Evolutionary conservation across 2,888 invertebrate genomes (phyloP).

Genomic region (Ennomos fuscantarius): DNA sequence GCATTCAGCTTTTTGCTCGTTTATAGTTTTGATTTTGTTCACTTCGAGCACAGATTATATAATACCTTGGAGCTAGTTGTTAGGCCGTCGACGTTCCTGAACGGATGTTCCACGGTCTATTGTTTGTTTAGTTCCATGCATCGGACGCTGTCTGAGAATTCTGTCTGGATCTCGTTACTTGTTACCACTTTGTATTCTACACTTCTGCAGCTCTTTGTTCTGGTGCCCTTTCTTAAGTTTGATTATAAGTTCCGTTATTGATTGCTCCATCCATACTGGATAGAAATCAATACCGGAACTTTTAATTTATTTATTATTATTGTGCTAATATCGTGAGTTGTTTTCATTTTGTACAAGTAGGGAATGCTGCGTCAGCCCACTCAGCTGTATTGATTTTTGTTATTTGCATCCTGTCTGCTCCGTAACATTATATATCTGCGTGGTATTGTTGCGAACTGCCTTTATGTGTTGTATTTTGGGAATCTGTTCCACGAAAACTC

Average conservation of each 20-base stretch:
- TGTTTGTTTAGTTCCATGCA: constrained; percentile 63
- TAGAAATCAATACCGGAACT: no score
- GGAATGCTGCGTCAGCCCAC: constrained; percentile 65
- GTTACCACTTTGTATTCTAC: constrained; percentile 42
- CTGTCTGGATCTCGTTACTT: constrained; percentile 51
- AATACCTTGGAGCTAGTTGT: constrained; percentile 63
- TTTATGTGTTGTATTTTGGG: constrained; percentile 44
- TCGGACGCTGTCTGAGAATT: constrained; percentile 67
- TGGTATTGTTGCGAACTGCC: constrained; percentile 75
- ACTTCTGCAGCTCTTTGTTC: constrained; percentile 20
- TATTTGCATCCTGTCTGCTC: constrained; percentile 82
- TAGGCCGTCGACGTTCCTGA: constrained; percentile 64
- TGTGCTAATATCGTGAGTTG: constrained; percentile 60
- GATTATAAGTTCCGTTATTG: constrained; percentile 34
- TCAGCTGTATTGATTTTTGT: constrained; percentile 80
- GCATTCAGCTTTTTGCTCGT: constrained; percentile 41
- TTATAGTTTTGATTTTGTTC: constrained; percentile 44
- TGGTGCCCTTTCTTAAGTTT: constrained; percentile 35
- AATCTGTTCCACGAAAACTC: constrained; percentile 16
- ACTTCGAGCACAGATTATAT: no score
- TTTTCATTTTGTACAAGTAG: constrained; percentile 76
- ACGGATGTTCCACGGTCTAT: constrained; percentile 75
- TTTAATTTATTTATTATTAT: no score
- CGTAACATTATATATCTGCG: constrained; percentile 65
- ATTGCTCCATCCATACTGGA: no score